A percentile compares a stretch with the other conserved stretches of the same genome.
Conservation (phyloP, 1,140 invertebrate species). For the Danaus plexippus region DNA sequence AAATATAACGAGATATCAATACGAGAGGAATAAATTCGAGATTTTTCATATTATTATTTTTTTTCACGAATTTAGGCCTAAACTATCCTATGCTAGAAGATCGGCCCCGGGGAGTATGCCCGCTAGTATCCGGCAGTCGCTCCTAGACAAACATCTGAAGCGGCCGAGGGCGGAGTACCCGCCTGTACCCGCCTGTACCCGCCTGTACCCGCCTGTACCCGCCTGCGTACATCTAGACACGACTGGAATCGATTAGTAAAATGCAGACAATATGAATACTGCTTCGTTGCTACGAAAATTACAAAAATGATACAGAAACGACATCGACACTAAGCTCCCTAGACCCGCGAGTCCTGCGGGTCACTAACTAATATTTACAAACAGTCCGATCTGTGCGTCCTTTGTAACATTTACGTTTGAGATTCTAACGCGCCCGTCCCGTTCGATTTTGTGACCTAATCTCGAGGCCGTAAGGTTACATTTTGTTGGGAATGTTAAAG, state of each 20-base stretch:
- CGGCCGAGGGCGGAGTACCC: conserved; percentile 23
- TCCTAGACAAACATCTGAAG: not conserved
- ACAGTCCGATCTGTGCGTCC: conserved; percentile 37
- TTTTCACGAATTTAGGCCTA: conserved; percentile 22
- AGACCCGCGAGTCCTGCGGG: conserved; percentile 44
- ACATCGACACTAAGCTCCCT: conserved; percentile 49
- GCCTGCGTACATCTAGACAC: conserved; percentile 11
- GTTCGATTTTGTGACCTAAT: conserved; percentile 17
- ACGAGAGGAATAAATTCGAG: too few relatives aligned
- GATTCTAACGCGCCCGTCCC: conserved; percentile 4
- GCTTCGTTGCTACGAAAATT: conserved; percentile 63
- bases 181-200: conserved; percentile 27
- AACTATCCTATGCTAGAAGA: conserved; percentile 20
- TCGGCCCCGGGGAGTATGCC: conserved; percentile 4
- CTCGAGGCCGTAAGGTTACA: conserved; percentile 8
- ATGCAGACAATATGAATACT: conserved; percentile 46
- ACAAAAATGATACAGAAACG: conserved; percentile 50
- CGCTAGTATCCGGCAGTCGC: not conserved
- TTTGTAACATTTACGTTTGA: conserved; percentile 23
- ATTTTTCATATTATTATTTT: too few relatives aligned
- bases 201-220: conserved; percentile 27
- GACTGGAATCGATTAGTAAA: conserved; percentile 32
- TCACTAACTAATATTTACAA: conserved; percentile 47
- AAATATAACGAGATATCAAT: too few relatives aligned
- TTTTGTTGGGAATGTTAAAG: conserved; percentile 27